These are phyloP conservation scores for Drosophila subquinaria DNA, from an alignment of 2,888 invertebrate species.

Conservation along the genomic window DNA sequence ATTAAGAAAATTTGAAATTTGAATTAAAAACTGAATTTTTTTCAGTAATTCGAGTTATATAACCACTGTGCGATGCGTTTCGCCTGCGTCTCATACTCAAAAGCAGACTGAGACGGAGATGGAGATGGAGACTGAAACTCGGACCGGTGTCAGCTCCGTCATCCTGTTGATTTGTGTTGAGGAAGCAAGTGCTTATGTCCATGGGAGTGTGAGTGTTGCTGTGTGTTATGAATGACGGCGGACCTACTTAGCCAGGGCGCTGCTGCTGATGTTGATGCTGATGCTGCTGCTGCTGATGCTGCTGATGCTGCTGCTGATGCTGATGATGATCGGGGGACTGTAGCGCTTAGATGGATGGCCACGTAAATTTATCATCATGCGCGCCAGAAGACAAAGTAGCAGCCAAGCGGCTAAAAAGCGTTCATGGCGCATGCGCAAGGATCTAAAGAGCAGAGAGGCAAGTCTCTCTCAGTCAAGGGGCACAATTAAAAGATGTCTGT, in stretches of 20 bases:
- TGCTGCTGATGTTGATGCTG: constrained; percentile 44
- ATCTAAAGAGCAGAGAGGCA: constrained; percentile 50
- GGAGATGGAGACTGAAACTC: constrained; percentile 18
- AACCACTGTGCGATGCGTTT: constrained; percentile 19
- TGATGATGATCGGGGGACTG: constrained; percentile 38
- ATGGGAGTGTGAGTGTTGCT: constrained; percentile 28
- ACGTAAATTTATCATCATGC: constrained; percentile 69
- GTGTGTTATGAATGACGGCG: constrained; percentile 64
- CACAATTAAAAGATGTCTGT: constrained; percentile 42
- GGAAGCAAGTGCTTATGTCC: constrained; percentile 76
- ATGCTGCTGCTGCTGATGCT: constrained; percentile 21
- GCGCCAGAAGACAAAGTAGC: constrained; percentile 73
- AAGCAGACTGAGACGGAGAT: constrained; percentile 15
- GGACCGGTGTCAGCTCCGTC: constrained; percentile 71
- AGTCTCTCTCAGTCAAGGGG: constrained; percentile 9
- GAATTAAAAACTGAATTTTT: no score
- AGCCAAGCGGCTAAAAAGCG: constrained; percentile 26
- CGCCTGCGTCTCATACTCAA: constrained; percentile 6
- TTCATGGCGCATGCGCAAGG: constrained; percentile 67
- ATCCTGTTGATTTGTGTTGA: constrained; percentile 77
- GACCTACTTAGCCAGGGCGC: constrained; percentile 63
- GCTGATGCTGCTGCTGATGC: constrained; percentile 37
- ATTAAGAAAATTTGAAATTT: no score
- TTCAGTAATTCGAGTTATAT: no score
- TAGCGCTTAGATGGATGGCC: constrained; percentile 67